Percentiles rank a stretch among this genome's conserved stretches.
phyloP scores from a whole-genome alignment of 1,140 invertebrate genomes.

The Drosophila lacertosa region DNA sequence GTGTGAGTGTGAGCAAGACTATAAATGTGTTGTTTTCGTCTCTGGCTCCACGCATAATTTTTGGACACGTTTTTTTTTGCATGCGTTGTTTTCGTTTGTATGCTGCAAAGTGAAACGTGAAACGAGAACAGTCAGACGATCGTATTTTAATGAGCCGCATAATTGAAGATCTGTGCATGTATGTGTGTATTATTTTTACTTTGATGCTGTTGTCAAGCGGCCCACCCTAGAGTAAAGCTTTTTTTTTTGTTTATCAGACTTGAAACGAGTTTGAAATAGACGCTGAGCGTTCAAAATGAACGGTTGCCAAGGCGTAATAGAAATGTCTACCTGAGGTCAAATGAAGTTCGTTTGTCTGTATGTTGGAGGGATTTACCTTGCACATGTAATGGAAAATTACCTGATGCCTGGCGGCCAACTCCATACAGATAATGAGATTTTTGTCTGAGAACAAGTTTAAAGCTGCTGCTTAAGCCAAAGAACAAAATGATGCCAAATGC shows the following conservation, averaged over 20 bases:
- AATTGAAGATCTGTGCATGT: constrained; percentile 35
- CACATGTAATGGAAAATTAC: constrained; percentile 64
- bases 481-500: background rate
- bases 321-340: constrained; percentile 64
- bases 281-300: constrained; percentile 26
- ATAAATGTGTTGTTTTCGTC: background rate
- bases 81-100: constrained; percentile 17
- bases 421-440: background rate
- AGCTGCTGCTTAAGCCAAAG: background rate
- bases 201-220: constrained; percentile 57
- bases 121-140: constrained; percentile 7
- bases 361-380: constrained; percentile 52
- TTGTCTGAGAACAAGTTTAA: constrained; percentile 6
- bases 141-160: constrained; percentile 31
- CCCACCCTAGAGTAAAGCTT: constrained; percentile 32
- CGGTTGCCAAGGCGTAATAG: constrained; percentile 63
- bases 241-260: constrained; percentile 38
- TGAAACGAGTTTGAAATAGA: constrained; percentile 67
- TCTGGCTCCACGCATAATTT: constrained; percentile 12
- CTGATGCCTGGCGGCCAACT: constrained; percentile 8
- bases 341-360: constrained; percentile 40
- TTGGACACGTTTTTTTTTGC: constrained; percentile 21
- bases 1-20: background rate
- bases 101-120: constrained; percentile 26
- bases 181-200: constrained; percentile 40